A percentile compares a stretch with the other conserved stretches of the same genome.
Conservation (phyloP, 1,140 invertebrate species). For the Heliconius hermathena region DNA sequence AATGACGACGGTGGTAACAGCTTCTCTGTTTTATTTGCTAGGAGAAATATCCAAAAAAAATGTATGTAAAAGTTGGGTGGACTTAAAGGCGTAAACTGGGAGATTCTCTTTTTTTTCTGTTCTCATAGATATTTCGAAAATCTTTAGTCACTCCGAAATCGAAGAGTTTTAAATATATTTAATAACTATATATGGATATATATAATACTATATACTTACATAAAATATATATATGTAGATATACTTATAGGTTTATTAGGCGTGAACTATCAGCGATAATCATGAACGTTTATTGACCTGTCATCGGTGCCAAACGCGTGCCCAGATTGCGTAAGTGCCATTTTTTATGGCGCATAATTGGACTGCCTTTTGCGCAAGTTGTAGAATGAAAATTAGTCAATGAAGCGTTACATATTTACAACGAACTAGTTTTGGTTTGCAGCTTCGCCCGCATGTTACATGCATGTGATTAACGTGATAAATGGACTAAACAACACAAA, state of each 20-base stretch:
- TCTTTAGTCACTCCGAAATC: too few species aligned
- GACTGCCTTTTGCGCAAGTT: neutral
- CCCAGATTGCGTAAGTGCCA: neutral
- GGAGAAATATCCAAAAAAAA: too few species aligned
- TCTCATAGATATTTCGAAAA: too few species aligned
- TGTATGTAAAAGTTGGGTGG: too few species aligned
- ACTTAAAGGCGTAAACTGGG: too few species aligned
- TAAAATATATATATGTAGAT: neutral
- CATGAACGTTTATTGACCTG: slow-evolving; percentile 8
- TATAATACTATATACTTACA: too few species aligned
- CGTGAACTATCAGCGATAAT: neutral
- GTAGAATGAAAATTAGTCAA: neutral
- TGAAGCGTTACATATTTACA: neutral
- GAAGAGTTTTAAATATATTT: too few species aligned
- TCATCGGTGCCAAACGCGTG: slow-evolving; percentile 10
- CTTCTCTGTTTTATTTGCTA: too few species aligned
- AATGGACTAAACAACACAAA: too few species aligned
- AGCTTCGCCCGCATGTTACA: neutral
- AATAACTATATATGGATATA: neutral
- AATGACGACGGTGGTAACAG: too few species aligned
- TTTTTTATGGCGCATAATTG: neutral
- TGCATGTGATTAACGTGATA: neutral
- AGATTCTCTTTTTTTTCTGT: too few species aligned
- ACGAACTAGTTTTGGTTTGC: neutral
- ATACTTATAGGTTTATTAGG: neutral